phyloP scores from a whole-genome alignment of 1,140 invertebrate genomes.

The Aphelinus certus region DNA sequence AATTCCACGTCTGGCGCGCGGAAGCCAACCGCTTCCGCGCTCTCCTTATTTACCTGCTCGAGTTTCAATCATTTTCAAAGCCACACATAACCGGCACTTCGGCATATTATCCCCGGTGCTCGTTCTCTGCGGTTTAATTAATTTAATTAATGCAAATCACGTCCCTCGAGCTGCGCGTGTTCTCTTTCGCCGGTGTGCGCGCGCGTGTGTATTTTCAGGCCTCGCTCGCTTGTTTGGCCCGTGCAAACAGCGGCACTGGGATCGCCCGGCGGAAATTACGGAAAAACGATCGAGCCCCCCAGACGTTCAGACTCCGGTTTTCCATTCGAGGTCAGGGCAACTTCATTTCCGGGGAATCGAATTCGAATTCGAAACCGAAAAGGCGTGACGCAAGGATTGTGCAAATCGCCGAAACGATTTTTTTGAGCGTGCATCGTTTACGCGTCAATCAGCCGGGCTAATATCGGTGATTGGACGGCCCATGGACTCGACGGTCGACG shows the following conservation, averaged over 20 bases:
- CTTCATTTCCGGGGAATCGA: slow-evolving; percentile 48
- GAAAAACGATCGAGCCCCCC: slow-evolving; percentile 15
- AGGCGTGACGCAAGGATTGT: no score
- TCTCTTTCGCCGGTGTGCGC: no score
- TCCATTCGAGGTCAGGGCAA: slow-evolving; percentile 4
- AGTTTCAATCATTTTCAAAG: slow-evolving; percentile 29
- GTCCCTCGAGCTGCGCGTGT: not conserved
- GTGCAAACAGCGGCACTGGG: slow-evolving; percentile 5
- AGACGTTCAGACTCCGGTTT: no score
- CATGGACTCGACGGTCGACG: no score
- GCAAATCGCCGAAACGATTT: no score
- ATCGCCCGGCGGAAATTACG: slow-evolving; percentile 22
- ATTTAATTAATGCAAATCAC: slow-evolving; percentile 38
- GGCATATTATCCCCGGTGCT: not conserved
- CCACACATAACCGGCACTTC: not conserved
- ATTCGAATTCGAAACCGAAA: no score
- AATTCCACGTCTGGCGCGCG: slow-evolving; percentile 11
- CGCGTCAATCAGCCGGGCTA: no score
- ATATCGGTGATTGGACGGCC: no score
- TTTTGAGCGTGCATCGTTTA: no score
- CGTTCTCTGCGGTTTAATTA: slow-evolving; percentile 32
- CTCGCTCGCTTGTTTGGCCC: not conserved
- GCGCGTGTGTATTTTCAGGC: not conserved
- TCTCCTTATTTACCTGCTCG: slow-evolving; percentile 29
- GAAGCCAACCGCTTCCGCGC: not conserved